Evolutionary conservation across 2,888 invertebrate species (phyloP).

Genomic region (Deilephila porcellus): DNA sequence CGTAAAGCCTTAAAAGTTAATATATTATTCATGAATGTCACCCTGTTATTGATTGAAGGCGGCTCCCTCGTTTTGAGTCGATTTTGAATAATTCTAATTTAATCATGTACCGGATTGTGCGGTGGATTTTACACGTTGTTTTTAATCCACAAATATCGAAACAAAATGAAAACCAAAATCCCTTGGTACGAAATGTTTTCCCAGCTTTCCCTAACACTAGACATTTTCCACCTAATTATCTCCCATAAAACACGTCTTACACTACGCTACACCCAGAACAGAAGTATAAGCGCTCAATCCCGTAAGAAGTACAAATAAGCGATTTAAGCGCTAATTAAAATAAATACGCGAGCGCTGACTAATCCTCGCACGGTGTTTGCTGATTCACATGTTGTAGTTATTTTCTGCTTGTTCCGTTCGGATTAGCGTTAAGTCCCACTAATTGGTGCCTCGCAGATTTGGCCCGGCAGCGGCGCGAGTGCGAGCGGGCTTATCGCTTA

Average conservation of each 20-base stretch:
- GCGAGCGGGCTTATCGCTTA: background rate
- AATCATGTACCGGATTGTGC: too few relatives aligned
- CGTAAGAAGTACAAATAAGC: conserved; percentile 25
- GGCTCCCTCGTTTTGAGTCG: too few relatives aligned
- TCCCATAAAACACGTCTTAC: background rate
- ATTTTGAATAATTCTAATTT: too few relatives aligned
- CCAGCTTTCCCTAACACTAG: too few relatives aligned
- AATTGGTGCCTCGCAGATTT: conserved; percentile 60
- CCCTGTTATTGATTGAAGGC: too few relatives aligned
- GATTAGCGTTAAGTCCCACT: conserved; percentile 71
- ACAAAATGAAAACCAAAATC: too few relatives aligned
- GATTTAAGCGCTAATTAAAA: conserved; percentile 56
- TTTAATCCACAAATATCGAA: too few relatives aligned
- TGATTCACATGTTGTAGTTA: conserved; percentile 69
- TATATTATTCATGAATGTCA: too few relatives aligned
- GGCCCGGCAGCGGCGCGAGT: conserved; percentile 11
- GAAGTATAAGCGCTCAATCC: conserved; percentile 18
- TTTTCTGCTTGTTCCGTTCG: conserved; percentile 67
- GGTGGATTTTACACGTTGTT: too few relatives aligned
- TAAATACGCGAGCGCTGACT: conserved; percentile 53
- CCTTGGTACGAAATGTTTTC: too few relatives aligned
- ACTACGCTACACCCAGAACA: too few relatives aligned
- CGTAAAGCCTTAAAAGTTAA: too few relatives aligned
- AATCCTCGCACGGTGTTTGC: conserved; percentile 55
- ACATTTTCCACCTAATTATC: background rate